Percentiles rank a stretch among this genome's conserved stretches.
phyloP scores from a whole-genome alignment of 2,113 vertebrate genomes.

The Poeciliopsis prolifica region DNA sequence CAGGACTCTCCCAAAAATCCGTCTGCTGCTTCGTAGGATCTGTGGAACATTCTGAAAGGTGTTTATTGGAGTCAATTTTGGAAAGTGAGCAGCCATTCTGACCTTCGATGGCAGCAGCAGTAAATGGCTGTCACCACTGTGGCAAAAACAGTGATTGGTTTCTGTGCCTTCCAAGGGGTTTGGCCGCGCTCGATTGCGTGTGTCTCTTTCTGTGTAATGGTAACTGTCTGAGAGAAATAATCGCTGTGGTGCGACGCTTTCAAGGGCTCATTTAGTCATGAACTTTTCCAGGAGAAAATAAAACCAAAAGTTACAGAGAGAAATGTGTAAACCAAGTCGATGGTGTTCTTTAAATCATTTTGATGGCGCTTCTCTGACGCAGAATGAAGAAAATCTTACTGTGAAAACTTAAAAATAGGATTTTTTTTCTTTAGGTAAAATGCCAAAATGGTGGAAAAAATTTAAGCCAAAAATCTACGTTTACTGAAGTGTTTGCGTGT shows the following conservation, averaged over 20 bases:
- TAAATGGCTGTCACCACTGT: conserved; percentile 67
- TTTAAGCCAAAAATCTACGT: too few relatives aligned
- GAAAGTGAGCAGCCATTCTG: conserved; percentile 63
- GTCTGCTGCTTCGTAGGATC: conserved; percentile 64
- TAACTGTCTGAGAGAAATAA: conserved; percentile 47
- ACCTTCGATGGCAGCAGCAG: conserved; percentile 67
- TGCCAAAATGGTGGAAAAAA: conserved; percentile 39
- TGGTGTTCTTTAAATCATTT: conserved; percentile 35
- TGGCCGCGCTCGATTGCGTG: conserved; percentile 28
- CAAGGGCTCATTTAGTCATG: conserved; percentile 64
- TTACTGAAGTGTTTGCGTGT: neutral
- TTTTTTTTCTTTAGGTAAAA: conserved; percentile 39
- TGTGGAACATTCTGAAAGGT: conserved; percentile 72
- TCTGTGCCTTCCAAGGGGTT: conserved; percentile 42
- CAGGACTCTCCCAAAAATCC: conserved; percentile 29
- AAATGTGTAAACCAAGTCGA: conserved; percentile 66
- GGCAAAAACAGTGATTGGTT: conserved; percentile 63
- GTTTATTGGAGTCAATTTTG: conserved; percentile 78
- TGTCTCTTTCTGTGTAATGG: conserved; percentile 37
- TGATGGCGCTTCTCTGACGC: conserved; percentile 42
- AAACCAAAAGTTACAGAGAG: conserved; percentile 64
- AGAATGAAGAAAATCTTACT: conserved; percentile 34
- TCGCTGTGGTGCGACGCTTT: conserved; percentile 57
- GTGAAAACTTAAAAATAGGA: conserved; percentile 36
- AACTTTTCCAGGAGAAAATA: conserved; percentile 74